Evolutionary conservation across 2,113 vertebrate genomes (phyloP).

Genomic region (Coregonus clupeaformis): DNA sequence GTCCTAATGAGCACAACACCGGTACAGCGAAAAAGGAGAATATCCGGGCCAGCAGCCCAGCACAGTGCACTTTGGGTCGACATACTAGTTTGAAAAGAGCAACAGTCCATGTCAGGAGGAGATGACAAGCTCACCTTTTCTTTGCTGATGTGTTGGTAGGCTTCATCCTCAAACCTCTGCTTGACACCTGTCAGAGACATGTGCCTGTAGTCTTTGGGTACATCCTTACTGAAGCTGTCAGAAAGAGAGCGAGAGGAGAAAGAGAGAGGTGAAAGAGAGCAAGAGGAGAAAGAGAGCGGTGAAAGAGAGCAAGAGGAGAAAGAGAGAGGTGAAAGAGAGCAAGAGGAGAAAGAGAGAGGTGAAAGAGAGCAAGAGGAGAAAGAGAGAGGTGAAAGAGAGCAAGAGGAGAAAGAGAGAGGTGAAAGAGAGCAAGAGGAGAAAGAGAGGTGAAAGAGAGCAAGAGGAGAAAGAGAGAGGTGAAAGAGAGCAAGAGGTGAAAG

Average conservation of each 20-base stretch:
- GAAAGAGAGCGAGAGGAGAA: neutral
- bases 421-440: too few relatives aligned
- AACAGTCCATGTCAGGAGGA: too few relatives aligned
- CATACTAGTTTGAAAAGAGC: neutral
- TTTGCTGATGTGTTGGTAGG: slow-evolving; percentile 85
- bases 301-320: neutral
- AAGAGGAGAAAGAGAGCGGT: neutral
- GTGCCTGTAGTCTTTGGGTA: slow-evolving; percentile 92
- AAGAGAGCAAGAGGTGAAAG: too few relatives aligned
- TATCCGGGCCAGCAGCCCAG: neutral
- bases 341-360: too few relatives aligned
- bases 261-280: neutral
- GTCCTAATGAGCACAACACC: too few relatives aligned
- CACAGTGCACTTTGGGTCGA: neutral
- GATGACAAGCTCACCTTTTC: slow-evolving; percentile 75
- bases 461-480: too few relatives aligned
- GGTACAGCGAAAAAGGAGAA: too few relatives aligned
- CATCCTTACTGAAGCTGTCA: slow-evolving; percentile 86
- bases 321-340: too few relatives aligned
- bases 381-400: too few relatives aligned
- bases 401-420: too few relatives aligned
- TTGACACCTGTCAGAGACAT: slow-evolving; percentile 91
- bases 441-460: too few relatives aligned
- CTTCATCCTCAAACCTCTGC: slow-evolving; percentile 93
- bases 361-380: too few relatives aligned